Conservation (phyloP, 2,797 vertebrate species). For the Ispidina picta region DNA sequence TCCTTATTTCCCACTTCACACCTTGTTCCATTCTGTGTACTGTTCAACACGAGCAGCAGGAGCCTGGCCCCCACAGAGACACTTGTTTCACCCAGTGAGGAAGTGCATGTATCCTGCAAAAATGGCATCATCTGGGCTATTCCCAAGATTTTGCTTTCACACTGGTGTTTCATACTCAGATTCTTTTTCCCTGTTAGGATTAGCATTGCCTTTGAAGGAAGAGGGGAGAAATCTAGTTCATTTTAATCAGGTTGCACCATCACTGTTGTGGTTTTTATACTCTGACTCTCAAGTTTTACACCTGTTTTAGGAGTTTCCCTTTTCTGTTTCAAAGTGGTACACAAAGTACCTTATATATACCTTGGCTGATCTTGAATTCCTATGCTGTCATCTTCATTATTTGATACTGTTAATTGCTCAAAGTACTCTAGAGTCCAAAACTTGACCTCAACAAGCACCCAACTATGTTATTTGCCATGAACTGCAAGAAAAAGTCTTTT, state of each 20-base stretch:
- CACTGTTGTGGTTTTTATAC: not conserved
- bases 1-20: constrained; percentile 29
- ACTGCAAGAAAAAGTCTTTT: not conserved
- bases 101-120: not conserved
- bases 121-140: not conserved
- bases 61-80: not conserved
- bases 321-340: not conserved
- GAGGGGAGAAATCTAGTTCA: not conserved
- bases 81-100: not conserved
- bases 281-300: not conserved
- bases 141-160: constrained; percentile 38
- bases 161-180: not conserved
- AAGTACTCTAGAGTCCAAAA: not conserved
- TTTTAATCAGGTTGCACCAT: not conserved
- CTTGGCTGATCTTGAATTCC: not conserved
- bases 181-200: constrained; percentile 28
- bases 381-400: not conserved
- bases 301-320: not conserved
- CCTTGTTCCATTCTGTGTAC: not conserved
- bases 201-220: constrained; percentile 13
- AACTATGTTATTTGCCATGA: not conserved
- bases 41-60: not conserved
- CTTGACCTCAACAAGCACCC: not conserved
- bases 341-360: not conserved
- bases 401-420: not conserved